Evolutionary conservation across 2,113 vertebrate species (phyloP).

Genomic region (Cyprinodon variegatus): DNA sequence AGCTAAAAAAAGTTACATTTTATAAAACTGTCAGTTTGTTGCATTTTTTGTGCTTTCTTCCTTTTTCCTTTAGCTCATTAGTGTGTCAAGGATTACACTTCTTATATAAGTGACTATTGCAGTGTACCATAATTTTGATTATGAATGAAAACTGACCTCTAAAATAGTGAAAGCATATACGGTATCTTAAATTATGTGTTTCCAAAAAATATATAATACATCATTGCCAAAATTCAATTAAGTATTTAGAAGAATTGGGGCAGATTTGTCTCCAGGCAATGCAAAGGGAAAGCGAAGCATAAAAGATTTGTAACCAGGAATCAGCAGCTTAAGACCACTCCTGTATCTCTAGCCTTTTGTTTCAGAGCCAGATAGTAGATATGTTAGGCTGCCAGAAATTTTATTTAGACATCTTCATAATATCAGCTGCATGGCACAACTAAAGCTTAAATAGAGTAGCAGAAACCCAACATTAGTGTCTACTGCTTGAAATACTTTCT

Average conservation of each 20-base stretch:
- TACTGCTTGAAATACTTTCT: not conserved
- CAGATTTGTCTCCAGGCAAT: not conserved
- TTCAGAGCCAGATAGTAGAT: not conserved
- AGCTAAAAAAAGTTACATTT: not conserved
- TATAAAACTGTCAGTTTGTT: not conserved
- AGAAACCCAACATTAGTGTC: not conserved
- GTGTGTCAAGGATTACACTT: not conserved
- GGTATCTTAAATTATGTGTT: not conserved
- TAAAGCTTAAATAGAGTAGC: no score
- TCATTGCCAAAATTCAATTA: not conserved
- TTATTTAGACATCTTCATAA: not conserved
- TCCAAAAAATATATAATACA: not conserved
- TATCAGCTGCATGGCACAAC: not conserved
- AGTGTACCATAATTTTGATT: not conserved
- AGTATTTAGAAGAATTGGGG: not conserved
- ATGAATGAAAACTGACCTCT: not conserved
- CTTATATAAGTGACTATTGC: not conserved
- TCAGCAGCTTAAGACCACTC: not conserved
- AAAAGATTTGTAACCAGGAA: not conserved
- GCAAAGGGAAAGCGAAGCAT: not conserved
- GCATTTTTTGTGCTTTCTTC: not conserved
- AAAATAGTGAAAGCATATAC: not conserved
- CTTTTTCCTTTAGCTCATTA: not conserved
- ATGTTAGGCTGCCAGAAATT: not conserved
- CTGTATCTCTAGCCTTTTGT: not conserved